A percentile compares a stretch with the other conserved stretches of the same genome.
phyloP scores from a whole-genome alignment of 2,797 vertebrate genomes.

The Okamejei kenojei region DNA sequence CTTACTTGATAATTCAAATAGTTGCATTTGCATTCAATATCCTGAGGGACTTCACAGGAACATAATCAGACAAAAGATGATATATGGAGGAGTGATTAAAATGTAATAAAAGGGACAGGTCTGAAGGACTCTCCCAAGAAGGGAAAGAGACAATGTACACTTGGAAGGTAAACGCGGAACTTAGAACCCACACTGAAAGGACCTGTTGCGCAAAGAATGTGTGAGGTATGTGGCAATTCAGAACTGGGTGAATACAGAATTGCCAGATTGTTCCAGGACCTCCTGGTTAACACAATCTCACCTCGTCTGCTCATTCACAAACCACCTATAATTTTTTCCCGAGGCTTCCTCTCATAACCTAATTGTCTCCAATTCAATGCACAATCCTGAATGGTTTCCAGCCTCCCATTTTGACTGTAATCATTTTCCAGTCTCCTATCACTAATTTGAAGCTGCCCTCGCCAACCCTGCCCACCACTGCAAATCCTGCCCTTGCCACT shows the following conservation, averaged over 20 bases:
- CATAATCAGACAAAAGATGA: neutral
- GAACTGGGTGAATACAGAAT: neutral
- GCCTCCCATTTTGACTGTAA: neutral
- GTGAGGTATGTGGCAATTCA: too few species aligned
- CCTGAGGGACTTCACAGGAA: neutral
- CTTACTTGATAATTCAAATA: neutral
- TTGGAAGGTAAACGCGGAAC: neutral
- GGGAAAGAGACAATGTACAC: neutral
- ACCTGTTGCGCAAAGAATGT: neutral
- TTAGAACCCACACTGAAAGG: neutral
- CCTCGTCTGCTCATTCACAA: neutral
- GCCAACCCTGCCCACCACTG: neutral
- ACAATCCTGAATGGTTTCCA: neutral
- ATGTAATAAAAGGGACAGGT: neutral
- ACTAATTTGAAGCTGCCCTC: neutral
- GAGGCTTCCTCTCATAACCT: neutral
- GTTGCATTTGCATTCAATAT: neutral
- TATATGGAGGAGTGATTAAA: neutral
- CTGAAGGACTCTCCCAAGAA: neutral
- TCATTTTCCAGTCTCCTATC: neutral
- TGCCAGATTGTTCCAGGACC: neutral
- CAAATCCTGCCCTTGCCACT: neutral
- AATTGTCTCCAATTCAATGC: neutral
- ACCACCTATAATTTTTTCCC: neutral
- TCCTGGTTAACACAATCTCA: neutral